A percentile compares a stretch with the other conserved stretches of the same genome.
phyloP scores from a whole-genome alignment of 2,113 vertebrate genomes.

The Scatophagus argus region DNA sequence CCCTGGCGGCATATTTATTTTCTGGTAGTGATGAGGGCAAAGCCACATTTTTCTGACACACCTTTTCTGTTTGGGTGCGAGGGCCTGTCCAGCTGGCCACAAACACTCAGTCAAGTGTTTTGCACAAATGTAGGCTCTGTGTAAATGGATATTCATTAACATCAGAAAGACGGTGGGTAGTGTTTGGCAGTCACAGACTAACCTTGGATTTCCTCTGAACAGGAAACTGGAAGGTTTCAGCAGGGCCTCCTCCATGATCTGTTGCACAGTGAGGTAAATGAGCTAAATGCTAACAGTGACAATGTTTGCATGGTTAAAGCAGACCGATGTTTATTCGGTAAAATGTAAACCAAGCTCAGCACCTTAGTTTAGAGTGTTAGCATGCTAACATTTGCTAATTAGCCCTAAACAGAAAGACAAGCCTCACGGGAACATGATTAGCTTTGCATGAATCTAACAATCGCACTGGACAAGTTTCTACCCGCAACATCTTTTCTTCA shows the following conservation, averaged over 20 bases:
- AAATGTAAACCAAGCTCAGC: too few species aligned
- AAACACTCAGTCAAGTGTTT: slow-evolving; percentile 8
- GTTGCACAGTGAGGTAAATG: too few species aligned
- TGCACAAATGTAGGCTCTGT: slow-evolving; percentile 18
- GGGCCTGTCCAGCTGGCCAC: not conserved
- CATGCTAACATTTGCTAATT: too few species aligned
- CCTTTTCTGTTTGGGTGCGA: slow-evolving; percentile 28
- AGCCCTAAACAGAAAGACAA: too few species aligned
- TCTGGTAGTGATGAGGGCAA: slow-evolving; percentile 16
- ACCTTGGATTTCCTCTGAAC: slow-evolving; percentile 90
- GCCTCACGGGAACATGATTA: too few species aligned
- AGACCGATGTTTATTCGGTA: too few species aligned
- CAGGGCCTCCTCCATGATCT: not conserved
- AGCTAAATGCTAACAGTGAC: too few species aligned
- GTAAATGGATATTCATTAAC: slow-evolving; percentile 38
- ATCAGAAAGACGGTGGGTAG: slow-evolving; percentile 40
- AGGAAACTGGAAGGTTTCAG: slow-evolving; percentile 90
- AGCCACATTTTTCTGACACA: slow-evolving; percentile 35
- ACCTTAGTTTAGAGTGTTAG: too few species aligned
- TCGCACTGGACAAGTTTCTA: too few species aligned
- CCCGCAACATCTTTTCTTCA: too few species aligned
- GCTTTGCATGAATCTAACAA: too few species aligned
- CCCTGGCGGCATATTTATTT: not conserved
- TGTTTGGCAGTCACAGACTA: slow-evolving; percentile 50
- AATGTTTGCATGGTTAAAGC: too few species aligned